Evolutionary conservation across 2,888 invertebrate genomes (phyloP), one percentile per base, ranked within the genome.

Genomic region (Epicampocera succincta): DNA sequence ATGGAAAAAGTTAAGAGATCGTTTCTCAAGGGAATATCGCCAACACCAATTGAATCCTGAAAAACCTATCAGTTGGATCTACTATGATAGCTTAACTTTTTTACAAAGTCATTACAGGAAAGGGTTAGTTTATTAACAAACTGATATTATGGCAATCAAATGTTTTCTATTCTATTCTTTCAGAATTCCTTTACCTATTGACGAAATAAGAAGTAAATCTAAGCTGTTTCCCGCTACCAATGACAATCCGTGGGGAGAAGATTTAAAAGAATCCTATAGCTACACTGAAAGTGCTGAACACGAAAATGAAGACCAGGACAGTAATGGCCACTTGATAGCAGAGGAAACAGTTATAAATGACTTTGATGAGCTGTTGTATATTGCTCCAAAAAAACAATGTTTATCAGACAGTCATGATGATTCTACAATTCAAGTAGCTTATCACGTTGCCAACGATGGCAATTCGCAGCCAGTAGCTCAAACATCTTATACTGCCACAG

Each of bases 21-120:
- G 90, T 8, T 89, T 90, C 75, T 86, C 89, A 0, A 86, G 89
- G 3, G 89, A 89, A 80, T 90, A 87, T 84, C 86, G 89, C 2
- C 85, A 86, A 50, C 83, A 87, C 33, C 87, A 86, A 60, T 84
- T 89, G 3, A 76, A 86, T 61, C 86, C 85, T 11, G 61, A 86
- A 1, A 81, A 80, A n/a, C 84, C 87, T 0, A 85, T 87, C 0
- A 86, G 85, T 1, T 89, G 90, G 90, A 79, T 86, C 1, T 86
- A 89, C 48, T 89, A 87, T 42, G 84, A 85, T 44, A 87, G 89
- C 56, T 81, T 89, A 1, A 72, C 85, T n/a, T 89, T 90, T 60
- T 73, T 89, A 11, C 87, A 85, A 21, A 72, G 84, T 1, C 89
- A 89, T 65, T 89, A 87, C 46, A 86, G 89, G 56, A 89, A 88